Conservation (phyloP, 2,113 vertebrate genomes). For the Marmota flaviventris region DNA sequence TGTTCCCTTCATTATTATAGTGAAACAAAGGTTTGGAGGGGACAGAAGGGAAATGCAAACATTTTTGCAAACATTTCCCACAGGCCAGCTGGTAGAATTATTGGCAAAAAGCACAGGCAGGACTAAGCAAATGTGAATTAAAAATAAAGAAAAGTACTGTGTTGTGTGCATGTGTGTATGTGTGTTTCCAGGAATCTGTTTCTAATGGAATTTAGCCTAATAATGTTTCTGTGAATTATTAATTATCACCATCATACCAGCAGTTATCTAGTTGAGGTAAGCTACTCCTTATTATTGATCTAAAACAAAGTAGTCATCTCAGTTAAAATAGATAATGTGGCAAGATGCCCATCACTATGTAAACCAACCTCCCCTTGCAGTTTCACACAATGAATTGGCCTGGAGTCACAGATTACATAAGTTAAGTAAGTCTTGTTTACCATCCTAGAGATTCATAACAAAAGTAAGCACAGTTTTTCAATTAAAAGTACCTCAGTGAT, state of each 20-base stretch:
- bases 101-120: conserved; percentile 14
- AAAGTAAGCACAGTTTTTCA: conserved; percentile 28
- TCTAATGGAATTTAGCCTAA: conserved; percentile 11
- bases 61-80: conserved; percentile 70
- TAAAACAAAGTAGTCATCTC: not conserved
- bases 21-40: conserved; percentile 76
- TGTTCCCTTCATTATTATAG: conserved; percentile 68
- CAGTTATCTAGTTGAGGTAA: not conserved
- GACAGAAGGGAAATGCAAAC: conserved; percentile 69
- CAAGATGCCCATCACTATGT: not conserved
- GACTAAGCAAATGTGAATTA: conserved; percentile 44
- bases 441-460: not conserved
- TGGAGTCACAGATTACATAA: not conserved
- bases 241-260: not conserved
- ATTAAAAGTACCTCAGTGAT: not conserved
- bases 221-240: conserved; percentile 17
- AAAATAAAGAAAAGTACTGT: not conserved
- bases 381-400: not conserved
- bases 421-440: not conserved
- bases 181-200: not conserved
- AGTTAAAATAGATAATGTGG: conserved; percentile 5
- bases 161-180: not conserved
- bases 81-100: conserved; percentile 69
- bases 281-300: not conserved
- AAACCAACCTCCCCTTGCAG: not conserved